Evolutionary conservation across 2,888 invertebrate genomes (phyloP), one percentile per base, ranked within the genome.

Genomic region (Drosophila paramelanica): DNA sequence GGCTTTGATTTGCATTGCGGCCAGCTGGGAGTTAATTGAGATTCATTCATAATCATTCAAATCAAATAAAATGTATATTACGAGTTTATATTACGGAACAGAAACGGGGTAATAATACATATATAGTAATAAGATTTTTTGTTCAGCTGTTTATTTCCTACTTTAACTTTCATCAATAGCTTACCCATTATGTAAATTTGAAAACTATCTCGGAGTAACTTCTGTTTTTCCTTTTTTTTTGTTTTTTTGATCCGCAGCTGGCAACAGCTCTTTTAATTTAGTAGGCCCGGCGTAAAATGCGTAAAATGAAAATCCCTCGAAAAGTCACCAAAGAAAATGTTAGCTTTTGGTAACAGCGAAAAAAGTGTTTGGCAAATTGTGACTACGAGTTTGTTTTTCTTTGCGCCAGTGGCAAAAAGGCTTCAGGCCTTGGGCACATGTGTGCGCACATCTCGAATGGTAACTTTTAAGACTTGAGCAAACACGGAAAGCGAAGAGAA

Each of bases 101-200:
- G 3, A 33, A 33, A 8, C 8, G 10, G 8, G 11, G 10, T 17
- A 17, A 17, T 17, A 17, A 17, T 33, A 10, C 10, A 33, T 33
- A 10, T 33, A 11, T 33, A 23, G 3, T 23, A 3, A 33, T 11
- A 33, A 33, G 8, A 31, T 31, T 31, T 2, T 8, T 7, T 31
- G 8, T 31, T 31, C 20, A 43, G 11, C 25, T 25, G 5, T 41
- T 52, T 5, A 50, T 41, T 39, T 20, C 33, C 55, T 39, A 50
- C 20, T 49, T 41, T 13, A 52, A 61, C 43, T 60, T 67, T 17
- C 33, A 43, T 53, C 56, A 67, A 76, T 81, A 71, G 62, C 66
- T 45, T 67, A 61, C 70, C 58, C 60, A 77, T 83, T 86, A 88
- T 86, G 77, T 73, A 88, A 88, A 86, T 75, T 79, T 55, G n/a